A percentile compares a stretch with the other conserved stretches of the same genome.
phyloP scores from a whole-genome alignment of 1,140 invertebrate genomes.

The Heliconius eleuchia region DNA sequence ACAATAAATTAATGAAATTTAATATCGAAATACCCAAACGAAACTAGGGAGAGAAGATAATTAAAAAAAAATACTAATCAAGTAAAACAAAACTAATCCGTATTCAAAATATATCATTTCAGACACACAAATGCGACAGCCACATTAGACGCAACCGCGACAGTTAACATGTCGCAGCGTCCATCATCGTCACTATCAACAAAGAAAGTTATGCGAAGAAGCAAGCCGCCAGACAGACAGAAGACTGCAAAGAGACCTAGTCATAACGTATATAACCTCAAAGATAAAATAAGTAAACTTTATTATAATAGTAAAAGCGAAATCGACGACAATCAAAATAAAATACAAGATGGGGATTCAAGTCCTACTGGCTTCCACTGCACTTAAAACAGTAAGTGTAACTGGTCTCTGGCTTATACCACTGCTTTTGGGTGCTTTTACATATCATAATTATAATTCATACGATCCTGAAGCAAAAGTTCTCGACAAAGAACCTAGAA shows the following conservation, averaged over 20 bases:
- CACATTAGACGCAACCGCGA: conserved; percentile 26
- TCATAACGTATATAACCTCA: conserved; percentile 10
- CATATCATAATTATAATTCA: conserved; percentile 90
- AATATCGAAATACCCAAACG: too few relatives aligned
- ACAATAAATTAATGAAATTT: not conserved
- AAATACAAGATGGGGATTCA: conserved; percentile 85
- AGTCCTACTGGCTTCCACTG: conserved; percentile 87
- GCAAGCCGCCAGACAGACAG: conserved; percentile 67
- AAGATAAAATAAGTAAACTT: not conserved
- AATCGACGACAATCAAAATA: not conserved
- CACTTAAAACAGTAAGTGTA: conserved; percentile 88
- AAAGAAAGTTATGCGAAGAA: conserved; percentile 58
- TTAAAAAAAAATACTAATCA: not conserved
- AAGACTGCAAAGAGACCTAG: conserved; percentile 28
- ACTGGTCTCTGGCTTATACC: conserved; percentile 92
- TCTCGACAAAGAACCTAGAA: conserved; percentile 72
- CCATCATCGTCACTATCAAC: conserved; percentile 40
- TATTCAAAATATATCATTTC: conserved; percentile 44
- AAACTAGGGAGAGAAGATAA: too few relatives aligned
- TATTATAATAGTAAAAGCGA: not conserved
- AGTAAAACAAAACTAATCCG: not conserved
- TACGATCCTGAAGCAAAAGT: conserved; percentile 89
- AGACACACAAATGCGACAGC: conserved; percentile 50
- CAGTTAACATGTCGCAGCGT: conserved; percentile 63
- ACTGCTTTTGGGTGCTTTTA: conserved; percentile 89